Conservation (phyloP, 1,140 invertebrate species). For the Vanessa atalanta region DNA sequence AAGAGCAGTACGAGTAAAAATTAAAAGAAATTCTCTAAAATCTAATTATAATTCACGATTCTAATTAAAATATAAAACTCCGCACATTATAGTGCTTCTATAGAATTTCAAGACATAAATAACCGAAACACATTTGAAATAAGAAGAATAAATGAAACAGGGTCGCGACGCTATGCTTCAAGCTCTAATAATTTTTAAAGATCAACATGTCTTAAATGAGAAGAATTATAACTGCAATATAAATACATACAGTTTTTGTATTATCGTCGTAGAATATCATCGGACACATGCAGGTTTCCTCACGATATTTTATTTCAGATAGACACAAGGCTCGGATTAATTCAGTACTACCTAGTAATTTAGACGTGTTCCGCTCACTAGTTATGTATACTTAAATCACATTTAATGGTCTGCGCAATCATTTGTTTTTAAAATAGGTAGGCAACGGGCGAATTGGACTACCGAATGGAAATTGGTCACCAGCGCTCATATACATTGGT, state of each 20-base stretch:
- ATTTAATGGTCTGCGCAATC: too few relatives aligned
- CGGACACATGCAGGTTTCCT: neutral
- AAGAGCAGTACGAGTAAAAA: neutral
- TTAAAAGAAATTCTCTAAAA: neutral
- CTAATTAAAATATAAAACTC: constrained; percentile 5
- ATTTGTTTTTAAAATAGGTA: too few relatives aligned
- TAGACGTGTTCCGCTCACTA: too few relatives aligned
- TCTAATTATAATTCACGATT: constrained; percentile 3
- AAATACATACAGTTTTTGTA: neutral
- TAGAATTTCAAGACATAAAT: constrained; percentile 1
- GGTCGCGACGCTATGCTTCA: constrained; percentile 11
- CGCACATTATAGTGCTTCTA: neutral
- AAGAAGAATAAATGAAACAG: constrained; percentile 23
- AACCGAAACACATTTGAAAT: constrained; percentile 8
- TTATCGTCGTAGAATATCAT: neutral
- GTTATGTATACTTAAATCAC: too few relatives aligned
- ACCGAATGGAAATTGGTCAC: too few relatives aligned
- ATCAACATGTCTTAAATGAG: constrained; percentile 8
- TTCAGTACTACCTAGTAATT: too few relatives aligned
- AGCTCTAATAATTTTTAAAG: constrained; percentile 24
- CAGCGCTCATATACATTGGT: too few relatives aligned
- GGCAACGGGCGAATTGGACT: too few relatives aligned
- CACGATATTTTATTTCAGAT: too few relatives aligned
- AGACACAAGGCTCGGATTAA: too few relatives aligned
- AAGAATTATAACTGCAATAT: neutral